A percentile compares a stretch with the other conserved stretches of the same genome.
Evolutionary conservation across 2,113 vertebrate genomes (phyloP).

Genomic region (Microcebus ravelobensis): DNA sequence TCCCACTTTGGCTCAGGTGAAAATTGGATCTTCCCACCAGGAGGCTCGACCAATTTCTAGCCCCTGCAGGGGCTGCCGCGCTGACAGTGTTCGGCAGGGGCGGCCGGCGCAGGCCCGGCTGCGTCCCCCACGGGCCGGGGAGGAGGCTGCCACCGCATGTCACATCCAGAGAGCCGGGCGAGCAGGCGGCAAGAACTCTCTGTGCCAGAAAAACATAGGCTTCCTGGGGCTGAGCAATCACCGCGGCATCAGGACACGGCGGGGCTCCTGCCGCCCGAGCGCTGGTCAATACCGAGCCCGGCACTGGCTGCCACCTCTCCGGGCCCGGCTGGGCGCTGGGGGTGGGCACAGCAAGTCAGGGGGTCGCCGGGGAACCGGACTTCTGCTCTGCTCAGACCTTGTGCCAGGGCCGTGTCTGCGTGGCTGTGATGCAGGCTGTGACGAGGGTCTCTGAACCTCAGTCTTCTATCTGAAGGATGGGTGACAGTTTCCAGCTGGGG

Average conservation of each 20-base stretch:
- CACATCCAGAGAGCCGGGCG: accelerated
- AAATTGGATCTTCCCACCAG: slow-evolving; percentile 62
- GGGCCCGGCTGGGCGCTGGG: accelerated
- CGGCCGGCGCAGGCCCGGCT: accelerated
- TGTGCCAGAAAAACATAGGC: not conserved
- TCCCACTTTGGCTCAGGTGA: slow-evolving; percentile 25
- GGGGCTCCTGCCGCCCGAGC: accelerated
- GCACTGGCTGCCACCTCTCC: accelerated
- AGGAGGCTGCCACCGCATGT: accelerated
- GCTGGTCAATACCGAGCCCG: accelerated
- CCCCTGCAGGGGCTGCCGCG: not conserved
- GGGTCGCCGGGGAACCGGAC: accelerated
- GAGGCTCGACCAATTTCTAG: slow-evolving; percentile 46
- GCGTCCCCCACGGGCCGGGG: accelerated
- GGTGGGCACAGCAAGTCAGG: not conserved
- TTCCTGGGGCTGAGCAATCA: not conserved
- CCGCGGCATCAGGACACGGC: not conserved
- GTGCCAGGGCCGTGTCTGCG: accelerated
- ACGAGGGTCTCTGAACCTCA: too few relatives aligned
- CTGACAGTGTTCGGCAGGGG: not conserved
- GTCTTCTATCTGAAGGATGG: not conserved
- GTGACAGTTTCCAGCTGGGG: accelerated
- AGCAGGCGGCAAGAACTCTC: not conserved
- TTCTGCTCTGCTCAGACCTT: accelerated
- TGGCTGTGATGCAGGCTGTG: too few relatives aligned